A percentile compares a stretch with the other conserved stretches of the same genome.
Evolutionary conservation across 2,113 vertebrate species (phyloP).

Genomic region (Brachyhypopomus gauderio): DNA sequence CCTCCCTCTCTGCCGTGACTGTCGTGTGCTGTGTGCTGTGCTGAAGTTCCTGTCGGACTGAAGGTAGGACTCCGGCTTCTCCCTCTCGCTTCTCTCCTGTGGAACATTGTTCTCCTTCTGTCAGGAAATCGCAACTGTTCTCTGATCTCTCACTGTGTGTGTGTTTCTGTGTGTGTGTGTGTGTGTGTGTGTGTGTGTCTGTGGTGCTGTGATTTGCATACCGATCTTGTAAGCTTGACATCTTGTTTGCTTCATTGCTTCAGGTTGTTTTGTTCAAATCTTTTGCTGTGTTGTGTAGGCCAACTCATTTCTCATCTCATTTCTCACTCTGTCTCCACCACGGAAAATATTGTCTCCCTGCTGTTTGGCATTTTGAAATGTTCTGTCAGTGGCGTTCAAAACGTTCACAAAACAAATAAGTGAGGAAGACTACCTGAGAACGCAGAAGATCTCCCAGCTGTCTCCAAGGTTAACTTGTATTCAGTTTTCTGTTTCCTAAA

Average conservation of each 20-base stretch:
- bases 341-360: background rate
- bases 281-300: constrained; percentile 12
- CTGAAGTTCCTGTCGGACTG: constrained; percentile 28
- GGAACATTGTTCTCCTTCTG: constrained; percentile 28
- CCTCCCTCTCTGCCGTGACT: background rate
- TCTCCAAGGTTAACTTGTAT: too few relatives aligned
- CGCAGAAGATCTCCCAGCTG: too few relatives aligned
- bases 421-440: too few relatives aligned
- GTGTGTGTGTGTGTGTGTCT: constrained; percentile 26
- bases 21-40: constrained; percentile 43
- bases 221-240: constrained; percentile 31
- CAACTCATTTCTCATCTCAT: constrained; percentile 12
- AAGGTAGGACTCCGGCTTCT: constrained; percentile 41
- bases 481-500: too few relatives aligned
- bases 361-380: constrained; percentile 2
- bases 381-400: background rate
- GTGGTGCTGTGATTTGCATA: constrained; percentile 34
- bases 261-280: constrained; percentile 36
- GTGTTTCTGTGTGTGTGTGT: constrained; percentile 1
- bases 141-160: background rate
- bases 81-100: constrained; percentile 18
- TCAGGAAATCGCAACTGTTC: constrained; percentile 18
- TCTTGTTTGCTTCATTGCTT: constrained; percentile 27
- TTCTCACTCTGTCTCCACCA: constrained; percentile 19
- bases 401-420: too few relatives aligned